A percentile compares a stretch with the other conserved stretches of the same genome.
Conservation (phyloP, 1,140 invertebrate genomes). For the Rhagoletis pomonella region DNA sequence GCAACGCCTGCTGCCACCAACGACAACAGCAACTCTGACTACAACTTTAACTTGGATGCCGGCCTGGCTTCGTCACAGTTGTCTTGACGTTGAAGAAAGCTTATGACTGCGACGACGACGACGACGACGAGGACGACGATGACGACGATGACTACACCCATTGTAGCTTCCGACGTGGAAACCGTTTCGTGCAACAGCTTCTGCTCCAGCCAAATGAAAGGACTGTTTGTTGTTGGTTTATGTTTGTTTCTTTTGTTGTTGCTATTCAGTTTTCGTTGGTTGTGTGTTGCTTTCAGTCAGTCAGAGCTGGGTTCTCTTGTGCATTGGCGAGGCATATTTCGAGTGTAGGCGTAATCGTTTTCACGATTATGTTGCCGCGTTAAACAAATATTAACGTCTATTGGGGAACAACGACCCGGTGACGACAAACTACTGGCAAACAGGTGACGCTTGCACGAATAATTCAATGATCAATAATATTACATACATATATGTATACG, state of each 20-base stretch:
- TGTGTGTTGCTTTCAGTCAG: neutral
- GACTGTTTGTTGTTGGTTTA: neutral
- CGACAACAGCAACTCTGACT: neutral
- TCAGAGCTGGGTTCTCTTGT: neutral
- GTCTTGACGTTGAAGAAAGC: conserved; percentile 26
- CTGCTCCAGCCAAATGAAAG: conserved; percentile 1
- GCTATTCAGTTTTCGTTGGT: neutral
- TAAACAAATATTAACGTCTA: conserved; percentile 54
- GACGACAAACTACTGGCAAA: neutral
- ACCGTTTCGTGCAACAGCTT: conserved; percentile 44
- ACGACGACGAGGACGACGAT: no score
- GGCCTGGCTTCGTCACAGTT: neutral
- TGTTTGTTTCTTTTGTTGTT: neutral
- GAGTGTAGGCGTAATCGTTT: conserved; percentile 56
- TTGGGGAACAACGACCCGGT: neutral
- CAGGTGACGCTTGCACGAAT: neutral
- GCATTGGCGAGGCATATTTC: neutral
- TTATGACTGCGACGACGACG: neutral
- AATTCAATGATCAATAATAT: no score
- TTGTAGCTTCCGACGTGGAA: conserved; percentile 54
- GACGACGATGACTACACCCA: conserved; percentile 53
- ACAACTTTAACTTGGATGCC: neutral
- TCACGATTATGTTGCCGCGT: conserved; percentile 54
- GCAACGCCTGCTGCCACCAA: conserved; percentile 28
- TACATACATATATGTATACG: no score